Base-by-base conservation (phyloP, 1,140 invertebrate genomes). In the Drosophila rufa region DNA sequence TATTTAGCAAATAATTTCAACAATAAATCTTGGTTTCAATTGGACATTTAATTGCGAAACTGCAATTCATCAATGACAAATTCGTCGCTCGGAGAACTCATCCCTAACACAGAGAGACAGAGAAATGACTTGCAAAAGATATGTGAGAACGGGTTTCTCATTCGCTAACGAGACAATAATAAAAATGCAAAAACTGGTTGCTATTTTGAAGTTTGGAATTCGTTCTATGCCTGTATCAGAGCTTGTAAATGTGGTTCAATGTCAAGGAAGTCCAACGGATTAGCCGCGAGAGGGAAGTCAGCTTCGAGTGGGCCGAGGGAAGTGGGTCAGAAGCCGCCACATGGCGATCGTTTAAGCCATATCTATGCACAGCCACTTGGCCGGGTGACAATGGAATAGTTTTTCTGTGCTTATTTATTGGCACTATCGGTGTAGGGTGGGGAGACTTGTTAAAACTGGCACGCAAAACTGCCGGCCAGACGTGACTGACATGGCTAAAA, bases 161-260 rank as follows among this genome's bases (percentile, higher is more conserved):
- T 33, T 36, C 33, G 33, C 33, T 36, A 36, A 36, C 33, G 33
- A 36, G 33, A 36, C 33, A 36, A 36, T 36, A 11, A 36, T 36
- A 36, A 3, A 3, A 74, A 69, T 53, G 62, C 42, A 55, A 73
- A 70, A 79, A 79, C 76, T 59, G 64, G 74, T 81, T 85, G 47
- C 71, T 40, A 75, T 40, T 50, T 64, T 67, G 57, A 55, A 69
- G 71, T 80, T 73, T 85, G 78, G 65, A 74, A 86, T 81, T 59
- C 25, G 43, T 85, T 85, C 82, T 85, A 85, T 80, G 56, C 43
- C 56, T 40, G 46, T 64, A 51, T 59, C 22, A 58, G 40, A 73
- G 78, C 48, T 86, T 59, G 71, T 75, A 61, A 86, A 85, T 79
- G 82, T 85, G 61, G 82, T 85, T 86, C 82, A 85, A 85, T 85